Base-by-base conservation (phyloP, 1,140 invertebrate genomes). In the Heliothis subflexa region DNA sequence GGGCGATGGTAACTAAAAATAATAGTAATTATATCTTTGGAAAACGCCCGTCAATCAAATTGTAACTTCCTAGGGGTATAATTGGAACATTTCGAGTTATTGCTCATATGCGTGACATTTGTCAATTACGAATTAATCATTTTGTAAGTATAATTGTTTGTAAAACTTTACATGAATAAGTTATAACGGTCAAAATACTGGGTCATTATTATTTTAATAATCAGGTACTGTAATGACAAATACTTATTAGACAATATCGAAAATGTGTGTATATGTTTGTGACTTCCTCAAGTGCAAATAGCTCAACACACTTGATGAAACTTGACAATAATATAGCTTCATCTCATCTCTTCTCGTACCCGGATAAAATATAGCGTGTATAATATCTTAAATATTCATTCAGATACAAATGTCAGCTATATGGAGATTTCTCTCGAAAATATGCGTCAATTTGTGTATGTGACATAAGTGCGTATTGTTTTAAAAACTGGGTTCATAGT, bases 91-190 rank as follows among this genome's bases (percentile, higher is more conserved):
- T 55, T 33, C 21, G 12, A 9, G 25, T 18, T 45, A 13, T 72
- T 16, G 21, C 2, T 33, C 1, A 7, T 2, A 52, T 72, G 70
- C 70, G 70, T 72, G 70, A 57, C 54, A 45, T 33, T 55, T 52
- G 70, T 66, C 62, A 49, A 66, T 66, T 66, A 47, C 40, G 47
- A 66, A 66, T 66, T 66, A 66, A 66, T 66, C 62, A 66, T 66
- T 66, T 40, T 40, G 33, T 40, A 40, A 66, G 62, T 66, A 45
- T 66, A 21, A 66, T 66, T 66, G 62, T 66, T 66, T 66, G 16
- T 47, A 66, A 66, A 66, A 66, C 40, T 47, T 40, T 12, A 64
- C 40, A 47, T 66, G 40, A 47, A 66, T 66, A 66, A 47, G 16
- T 47, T 21, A 66, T 66, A 5, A n/a, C 47, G 18, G 33, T 21